phyloP scores from a whole-genome alignment of 1,140 invertebrate species.

The Pseudomyrmex cubaensis region DNA sequence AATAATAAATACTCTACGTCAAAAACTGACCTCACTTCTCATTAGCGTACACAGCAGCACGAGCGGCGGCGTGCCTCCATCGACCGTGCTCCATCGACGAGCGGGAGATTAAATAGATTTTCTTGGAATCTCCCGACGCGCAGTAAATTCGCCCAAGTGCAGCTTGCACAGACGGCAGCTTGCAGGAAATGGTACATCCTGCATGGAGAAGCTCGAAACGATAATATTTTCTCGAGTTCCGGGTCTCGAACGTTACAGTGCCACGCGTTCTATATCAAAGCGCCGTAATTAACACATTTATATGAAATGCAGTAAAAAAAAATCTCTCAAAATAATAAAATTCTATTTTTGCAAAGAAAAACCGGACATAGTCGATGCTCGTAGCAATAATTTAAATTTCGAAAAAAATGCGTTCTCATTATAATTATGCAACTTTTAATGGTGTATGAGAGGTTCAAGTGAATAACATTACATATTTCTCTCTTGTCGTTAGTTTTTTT shows the following conservation, averaged over 20 bases:
- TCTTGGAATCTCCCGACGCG: constrained; percentile 59
- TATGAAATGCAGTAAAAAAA: too few relatives aligned
- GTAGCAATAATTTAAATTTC: not conserved
- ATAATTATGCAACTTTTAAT: too few relatives aligned
- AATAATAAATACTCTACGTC: constrained; percentile 72
- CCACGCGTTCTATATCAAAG: not conserved
- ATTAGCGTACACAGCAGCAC: constrained; percentile 60
- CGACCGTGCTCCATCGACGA: constrained; percentile 58
- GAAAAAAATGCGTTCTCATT: not conserved
- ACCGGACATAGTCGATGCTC: not conserved
- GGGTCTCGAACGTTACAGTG: not conserved
- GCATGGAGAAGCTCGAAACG: constrained; percentile 22
- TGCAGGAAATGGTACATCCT: constrained; percentile 39
- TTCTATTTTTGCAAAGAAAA: not conserved
- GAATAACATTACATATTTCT: too few relatives aligned
- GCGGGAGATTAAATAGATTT: constrained; percentile 70
- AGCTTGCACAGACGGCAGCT: constrained; percentile 27
- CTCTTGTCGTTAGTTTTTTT: too few relatives aligned
- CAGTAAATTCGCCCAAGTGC: constrained; percentile 64
- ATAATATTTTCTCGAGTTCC: constrained; percentile 11
- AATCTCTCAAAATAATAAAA: not conserved
- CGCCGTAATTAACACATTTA: not conserved
- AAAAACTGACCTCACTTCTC: constrained; percentile 56
- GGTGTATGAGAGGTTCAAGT: too few relatives aligned
- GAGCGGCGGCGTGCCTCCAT: constrained; percentile 18